Percentiles rank a stretch among this genome's conserved stretches.
These are phyloP conservation scores for Chelonus formosanus DNA, from an alignment of 2,888 invertebrate genomes.

Conservation along the genomic window DNA sequence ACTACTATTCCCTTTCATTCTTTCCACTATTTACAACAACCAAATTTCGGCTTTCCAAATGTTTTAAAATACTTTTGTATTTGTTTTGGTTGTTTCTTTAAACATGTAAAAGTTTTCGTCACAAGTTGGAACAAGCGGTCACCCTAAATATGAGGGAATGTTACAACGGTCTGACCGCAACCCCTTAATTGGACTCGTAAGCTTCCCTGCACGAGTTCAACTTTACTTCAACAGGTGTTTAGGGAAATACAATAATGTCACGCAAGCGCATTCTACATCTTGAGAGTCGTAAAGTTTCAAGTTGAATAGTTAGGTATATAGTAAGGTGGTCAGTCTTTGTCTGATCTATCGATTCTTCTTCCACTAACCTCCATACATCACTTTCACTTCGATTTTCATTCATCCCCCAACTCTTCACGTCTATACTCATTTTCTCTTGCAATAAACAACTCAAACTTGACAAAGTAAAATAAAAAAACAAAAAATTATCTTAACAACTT, in stretches of 20 bases:
- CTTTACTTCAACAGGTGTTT: conserved; percentile 65
- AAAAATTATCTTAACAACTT: too few relatives aligned
- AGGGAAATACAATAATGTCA: conserved; percentile 65
- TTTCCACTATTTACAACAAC: too few relatives aligned
- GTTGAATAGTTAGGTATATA: neutral
- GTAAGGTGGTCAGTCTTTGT: conserved; percentile 32
- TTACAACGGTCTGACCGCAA: conserved; percentile 60
- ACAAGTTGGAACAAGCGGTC: conserved; percentile 27
- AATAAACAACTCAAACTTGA: too few relatives aligned
- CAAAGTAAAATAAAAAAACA: too few relatives aligned
- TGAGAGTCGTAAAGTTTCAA: conserved; percentile 53
- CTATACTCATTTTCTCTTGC: too few relatives aligned
- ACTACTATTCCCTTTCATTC: neutral
- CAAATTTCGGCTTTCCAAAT: too few relatives aligned
- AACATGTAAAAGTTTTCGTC: conserved; percentile 5
- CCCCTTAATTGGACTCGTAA: conserved; percentile 57
- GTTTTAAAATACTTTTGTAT: neutral
- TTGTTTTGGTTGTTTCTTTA: neutral
- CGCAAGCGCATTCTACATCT: conserved; percentile 61
- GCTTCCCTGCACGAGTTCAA: conserved; percentile 55
- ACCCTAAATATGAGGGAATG: conserved; percentile 52
- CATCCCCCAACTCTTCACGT: neutral
- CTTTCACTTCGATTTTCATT: conserved; percentile 31
- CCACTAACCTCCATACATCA: conserved; percentile 18
- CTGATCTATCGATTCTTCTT: conserved; percentile 35